Conservation (phyloP, 2,797 vertebrate species). For the Stomatorhinus walkeri region DNA sequence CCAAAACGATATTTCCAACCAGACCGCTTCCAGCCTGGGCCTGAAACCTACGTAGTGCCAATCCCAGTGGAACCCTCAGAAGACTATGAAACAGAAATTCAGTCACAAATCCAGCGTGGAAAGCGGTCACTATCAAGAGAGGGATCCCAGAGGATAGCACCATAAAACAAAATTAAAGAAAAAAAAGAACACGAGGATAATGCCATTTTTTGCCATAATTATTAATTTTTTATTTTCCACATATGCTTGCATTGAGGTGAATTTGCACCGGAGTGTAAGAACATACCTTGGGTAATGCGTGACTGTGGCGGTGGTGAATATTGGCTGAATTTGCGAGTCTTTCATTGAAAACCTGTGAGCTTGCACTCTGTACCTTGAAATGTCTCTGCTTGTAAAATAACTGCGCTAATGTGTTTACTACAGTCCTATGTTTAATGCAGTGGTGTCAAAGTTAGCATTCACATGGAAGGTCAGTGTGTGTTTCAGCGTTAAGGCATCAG, state of each 20-base stretch:
- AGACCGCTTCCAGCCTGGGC: conserved; percentile 80
- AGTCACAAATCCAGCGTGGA: conserved; percentile 72
- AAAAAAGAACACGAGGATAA: background rate
- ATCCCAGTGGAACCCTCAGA: conserved; percentile 77
- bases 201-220: background rate
- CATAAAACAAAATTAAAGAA: conserved; percentile 45
- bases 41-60: conserved; percentile 78
- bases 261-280: conserved; percentile 41
- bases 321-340: background rate
- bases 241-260: conserved; percentile 38
- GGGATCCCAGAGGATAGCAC: conserved; percentile 59
- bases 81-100: conserved; percentile 81
- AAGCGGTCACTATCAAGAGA: conserved; percentile 74
- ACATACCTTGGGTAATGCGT: conserved; percentile 43
- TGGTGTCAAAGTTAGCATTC: conserved; percentile 46
- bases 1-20: conserved; percentile 84
- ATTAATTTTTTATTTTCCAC: conserved; percentile 42
- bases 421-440: conserved; percentile 55
- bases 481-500: conserved; percentile 26
- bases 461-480: conserved; percentile 26
- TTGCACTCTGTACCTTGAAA: conserved; percentile 50
- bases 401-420: conserved; percentile 51
- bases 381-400: conserved; percentile 68
- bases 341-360: conserved; percentile 58
- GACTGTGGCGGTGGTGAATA: conserved; percentile 26